These are phyloP conservation scores for Nineta flava DNA, from an alignment of 2,888 invertebrate genomes.

Conservation along the genomic window DNA sequence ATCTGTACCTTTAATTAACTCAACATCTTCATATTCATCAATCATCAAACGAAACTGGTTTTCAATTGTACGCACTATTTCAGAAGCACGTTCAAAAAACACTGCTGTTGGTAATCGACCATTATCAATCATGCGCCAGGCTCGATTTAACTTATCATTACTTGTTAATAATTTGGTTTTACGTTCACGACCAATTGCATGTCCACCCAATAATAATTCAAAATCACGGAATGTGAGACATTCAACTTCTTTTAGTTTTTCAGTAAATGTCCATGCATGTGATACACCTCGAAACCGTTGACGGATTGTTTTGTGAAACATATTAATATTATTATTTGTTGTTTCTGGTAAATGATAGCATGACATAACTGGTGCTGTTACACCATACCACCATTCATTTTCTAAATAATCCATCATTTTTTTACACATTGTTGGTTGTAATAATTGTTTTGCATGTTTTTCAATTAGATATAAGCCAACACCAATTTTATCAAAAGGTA, in stretches of 20 bases:
- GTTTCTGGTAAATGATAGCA: slow-evolving; percentile 1
- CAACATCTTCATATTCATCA: slow-evolving; percentile 6
- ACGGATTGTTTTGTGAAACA: slow-evolving; percentile 7
- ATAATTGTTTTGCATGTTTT: neutral
- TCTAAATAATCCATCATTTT: slow-evolving; percentile 4
- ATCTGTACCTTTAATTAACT: slow-evolving; percentile 4
- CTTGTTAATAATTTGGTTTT: slow-evolving; percentile 7
- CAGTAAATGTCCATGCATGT: slow-evolving; percentile 7
- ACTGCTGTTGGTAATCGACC: slow-evolving; percentile 3
- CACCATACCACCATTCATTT: slow-evolving; percentile 5
- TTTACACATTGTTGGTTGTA: neutral
- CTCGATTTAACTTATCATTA: slow-evolving; percentile 5
- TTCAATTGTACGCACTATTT: slow-evolving; percentile 5
- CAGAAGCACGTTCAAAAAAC: slow-evolving; percentile 6
- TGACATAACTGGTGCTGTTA: slow-evolving; percentile 2
- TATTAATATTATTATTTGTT: slow-evolving; percentile 7
- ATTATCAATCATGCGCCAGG: slow-evolving; percentile 7
- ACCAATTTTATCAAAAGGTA: slow-evolving; percentile 5
- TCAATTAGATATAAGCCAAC: slow-evolving; percentile 6
- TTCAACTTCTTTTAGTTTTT: slow-evolving; percentile 8
- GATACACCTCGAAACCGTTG: slow-evolving; percentile 4
- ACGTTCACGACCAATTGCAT: slow-evolving; percentile 7
- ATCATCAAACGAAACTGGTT: neutral
- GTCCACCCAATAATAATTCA: slow-evolving; percentile 5
- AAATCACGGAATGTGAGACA: slow-evolving; percentile 8